phyloP scores from a whole-genome alignment of 2,797 vertebrate genomes.

The Sitta carolinensis region DNA sequence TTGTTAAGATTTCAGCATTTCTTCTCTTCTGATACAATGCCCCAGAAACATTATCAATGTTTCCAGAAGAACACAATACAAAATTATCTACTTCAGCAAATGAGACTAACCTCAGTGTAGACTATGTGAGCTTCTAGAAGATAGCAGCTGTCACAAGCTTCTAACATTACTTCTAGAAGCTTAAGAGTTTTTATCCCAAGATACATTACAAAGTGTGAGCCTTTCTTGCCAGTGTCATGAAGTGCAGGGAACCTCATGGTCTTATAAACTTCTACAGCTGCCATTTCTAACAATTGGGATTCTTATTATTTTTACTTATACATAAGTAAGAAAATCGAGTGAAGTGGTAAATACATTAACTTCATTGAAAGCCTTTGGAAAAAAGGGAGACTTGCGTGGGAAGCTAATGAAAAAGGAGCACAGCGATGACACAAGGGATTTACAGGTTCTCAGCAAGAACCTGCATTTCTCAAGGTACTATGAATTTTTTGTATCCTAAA shows the following conservation, averaged over 20 bases:
- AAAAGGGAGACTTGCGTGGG: conserved; percentile 11
- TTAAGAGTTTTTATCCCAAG: background rate
- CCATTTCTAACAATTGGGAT: background rate
- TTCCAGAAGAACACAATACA: conserved; percentile 15
- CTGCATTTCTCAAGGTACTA: background rate
- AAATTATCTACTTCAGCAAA: background rate
- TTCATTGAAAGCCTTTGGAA: background rate
- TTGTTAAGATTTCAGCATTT: background rate
- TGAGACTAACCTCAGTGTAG: background rate
- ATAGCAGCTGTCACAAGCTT: background rate
- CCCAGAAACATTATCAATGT: background rate
- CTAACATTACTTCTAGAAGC: background rate
- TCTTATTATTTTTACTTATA: background rate
- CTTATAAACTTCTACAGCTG: background rate
- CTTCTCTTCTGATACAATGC: background rate
- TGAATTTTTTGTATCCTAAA: background rate
- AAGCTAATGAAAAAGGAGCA: conserved; percentile 38
- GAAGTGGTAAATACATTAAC: conserved; percentile 2
- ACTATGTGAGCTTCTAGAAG: background rate
- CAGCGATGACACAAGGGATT: conserved; percentile 5
- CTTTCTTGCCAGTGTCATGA: background rate
- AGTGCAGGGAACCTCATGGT: background rate
- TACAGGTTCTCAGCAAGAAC: conserved; percentile 1
- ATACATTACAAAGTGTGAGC: background rate
- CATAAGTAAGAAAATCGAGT: background rate